These are phyloP conservation scores for Leptosomus discolor DNA, from an alignment of 2,113 vertebrate species.

Conservation along the genomic window DNA sequence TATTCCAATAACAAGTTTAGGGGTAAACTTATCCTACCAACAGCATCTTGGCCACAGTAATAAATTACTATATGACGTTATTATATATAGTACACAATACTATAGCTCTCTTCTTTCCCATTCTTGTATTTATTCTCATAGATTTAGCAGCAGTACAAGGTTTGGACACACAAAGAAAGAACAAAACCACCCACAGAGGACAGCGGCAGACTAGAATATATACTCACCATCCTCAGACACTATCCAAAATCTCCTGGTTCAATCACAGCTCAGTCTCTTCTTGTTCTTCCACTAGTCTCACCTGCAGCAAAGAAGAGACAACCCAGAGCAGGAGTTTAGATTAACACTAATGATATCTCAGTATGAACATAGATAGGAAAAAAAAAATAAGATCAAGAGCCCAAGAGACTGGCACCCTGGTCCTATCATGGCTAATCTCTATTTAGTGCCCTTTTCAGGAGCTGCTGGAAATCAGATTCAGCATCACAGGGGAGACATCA, in stretches of 20 bases:
- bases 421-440: background rate
- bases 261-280: background rate
- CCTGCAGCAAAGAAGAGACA: constrained; percentile 17
- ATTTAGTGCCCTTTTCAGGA: background rate
- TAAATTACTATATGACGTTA: background rate
- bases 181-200: background rate
- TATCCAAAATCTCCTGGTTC: background rate
- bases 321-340: background rate
- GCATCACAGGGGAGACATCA: background rate
- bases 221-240: constrained; percentile 59
- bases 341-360: background rate
- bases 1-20: background rate
- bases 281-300: background rate
- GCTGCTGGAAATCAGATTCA: background rate
- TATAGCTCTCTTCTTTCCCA: background rate
- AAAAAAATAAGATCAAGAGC: background rate
- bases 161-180: background rate
- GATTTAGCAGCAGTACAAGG: background rate
- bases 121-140: background rate
- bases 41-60: background rate
- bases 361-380: accelerated
- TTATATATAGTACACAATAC: background rate
- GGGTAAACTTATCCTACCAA: background rate
- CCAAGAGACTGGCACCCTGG: background rate
- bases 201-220: background rate